Base-by-base conservation (phyloP, 2,888 invertebrate species). In the Megastigmus dorsalis region DNA sequence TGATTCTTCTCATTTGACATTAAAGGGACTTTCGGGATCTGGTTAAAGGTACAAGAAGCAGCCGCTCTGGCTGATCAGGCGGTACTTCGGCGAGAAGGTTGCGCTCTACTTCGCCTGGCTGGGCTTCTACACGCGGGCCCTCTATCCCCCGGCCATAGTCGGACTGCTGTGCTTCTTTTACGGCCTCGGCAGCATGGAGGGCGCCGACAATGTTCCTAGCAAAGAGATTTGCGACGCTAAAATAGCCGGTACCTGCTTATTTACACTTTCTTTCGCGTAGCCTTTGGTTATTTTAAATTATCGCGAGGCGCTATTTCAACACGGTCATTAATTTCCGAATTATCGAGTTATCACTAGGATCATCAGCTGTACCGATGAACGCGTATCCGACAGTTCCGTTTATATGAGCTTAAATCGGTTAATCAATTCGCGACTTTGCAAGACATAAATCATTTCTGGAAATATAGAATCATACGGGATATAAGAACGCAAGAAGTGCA, bases 1-100 rank as follows among this genome's bases (percentile, higher is more conserved):
- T n/a, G n/a, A n/a, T n/a, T n/a, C n/a, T n/a, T n/a, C n/a, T n/a
- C n/a, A n/a, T n/a, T n/a, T n/a, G n/a, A n/a, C n/a, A n/a, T n/a
- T n/a, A n/a, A n/a, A n/a, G n/a, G n/a, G n/a, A n/a, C n/a, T n/a
- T n/a, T n/a, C n/a, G n/a, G n/a, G n/a, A n/a, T n/a, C n/a, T n/a
- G n/a, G n/a, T n/a, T 15, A 5, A 30, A 88, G 88, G 87, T 97
- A 93, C 88, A 97, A 97, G 85, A 94, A 94, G 74, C 98, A 99
- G 84, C 98, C 98, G 0, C 89, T 98, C 0, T 96, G 96, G 90
- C 89, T 97, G 36, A 92, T 98, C 2, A 89, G 95, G 48, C 92
- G 95, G 80, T 97, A 97, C 87, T 97, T 97, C 84, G 97, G 97
- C 0, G 97, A 97, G 84, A 97, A 97, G 88, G 96, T 97, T 26